Conservation (phyloP, 2,113 vertebrate species). For the Onychostoma macrolepis region DNA sequence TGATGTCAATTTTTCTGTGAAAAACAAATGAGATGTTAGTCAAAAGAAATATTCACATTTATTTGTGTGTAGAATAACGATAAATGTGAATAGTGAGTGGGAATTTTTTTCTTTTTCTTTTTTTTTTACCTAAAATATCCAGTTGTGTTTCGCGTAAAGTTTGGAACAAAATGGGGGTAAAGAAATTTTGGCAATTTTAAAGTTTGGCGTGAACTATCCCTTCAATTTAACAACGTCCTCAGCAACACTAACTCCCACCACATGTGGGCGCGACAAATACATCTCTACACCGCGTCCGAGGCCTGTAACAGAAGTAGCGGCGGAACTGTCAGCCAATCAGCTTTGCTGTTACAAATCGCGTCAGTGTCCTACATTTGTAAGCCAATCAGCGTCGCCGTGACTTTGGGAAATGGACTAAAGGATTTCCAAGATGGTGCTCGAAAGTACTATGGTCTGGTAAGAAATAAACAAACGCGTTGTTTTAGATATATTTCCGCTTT, state of each 20-base stretch:
- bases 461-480: conserved; percentile 55
- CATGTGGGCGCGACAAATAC: neutral
- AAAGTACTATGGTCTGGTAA: conserved; percentile 98
- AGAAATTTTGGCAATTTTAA: neutral
- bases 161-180: neutral
- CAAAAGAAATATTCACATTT: no score
- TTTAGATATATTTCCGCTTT: conserved; percentile 8
- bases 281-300: neutral
- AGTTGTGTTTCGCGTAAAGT: neutral
- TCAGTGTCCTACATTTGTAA: neutral
- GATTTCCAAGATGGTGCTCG: conserved; percentile 90
- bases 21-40: no score
- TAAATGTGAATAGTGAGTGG: neutral
- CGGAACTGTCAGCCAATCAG: conserved; percentile 59
- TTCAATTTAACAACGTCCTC: no score
- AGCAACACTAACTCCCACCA: neutral
- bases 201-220: no score
- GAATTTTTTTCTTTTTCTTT: neutral
- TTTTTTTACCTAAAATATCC: neutral
- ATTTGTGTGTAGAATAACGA: no score
- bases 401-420: conserved; percentile 59
- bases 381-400: conserved; percentile 66
- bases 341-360: conserved; percentile 46
- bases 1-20: no score
- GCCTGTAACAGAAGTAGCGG: neutral